Base-by-base conservation (phyloP, 2,888 invertebrate genomes). In the Platycheirus albimanus region DNA sequence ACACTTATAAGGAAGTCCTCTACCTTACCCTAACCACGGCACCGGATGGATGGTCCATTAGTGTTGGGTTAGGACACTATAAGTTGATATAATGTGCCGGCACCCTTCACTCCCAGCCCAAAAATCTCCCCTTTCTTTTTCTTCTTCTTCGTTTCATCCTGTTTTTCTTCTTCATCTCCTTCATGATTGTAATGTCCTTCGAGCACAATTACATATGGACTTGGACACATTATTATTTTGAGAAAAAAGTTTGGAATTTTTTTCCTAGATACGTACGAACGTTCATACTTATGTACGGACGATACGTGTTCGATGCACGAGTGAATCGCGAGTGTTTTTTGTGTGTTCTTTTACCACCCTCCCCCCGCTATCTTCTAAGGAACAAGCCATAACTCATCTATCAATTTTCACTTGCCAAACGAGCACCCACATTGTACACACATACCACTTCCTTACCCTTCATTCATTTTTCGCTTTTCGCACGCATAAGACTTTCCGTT, bases 311-410 rank as follows among this genome's bases (percentile, higher is more conserved):
- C n/a, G 28, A 49, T 84, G 30, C 63, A 52, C 54, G 71, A 66
- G 54, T 33, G 54, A 8, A 15, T 11, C 24, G 30, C n/a, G 17
- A 30, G 28, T 41, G 45, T 41, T 74, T 19, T 72, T 67, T 71
- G 86, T 87, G 86, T 86, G 36, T 76, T 41, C 45, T 70, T 45
- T 61, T 84, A 69, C 75, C 75, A 72, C 86, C 86, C 86, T 85
- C 79, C n/a, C n/a, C n/a, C n/a, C n/a, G n/a, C n/a, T n/a, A n/a
- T n/a, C n/a, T n/a, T n/a, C n/a, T n/a, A 84, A 52, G 70, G 74
- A 81, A 77, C 78, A 75, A 84, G 85, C 87, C 88, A 89, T 89
- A 89, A 89, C 89, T 90, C 89, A 89, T 89, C 89, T 89, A 90
- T 90, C 90, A 89, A 89, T 90, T 90, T 89, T 89, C 89, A 89